A percentile compares a stretch with the other conserved stretches of the same genome.
phyloP scores from a whole-genome alignment of 2,888 invertebrate species.

The Spodoptera picta region DNA sequence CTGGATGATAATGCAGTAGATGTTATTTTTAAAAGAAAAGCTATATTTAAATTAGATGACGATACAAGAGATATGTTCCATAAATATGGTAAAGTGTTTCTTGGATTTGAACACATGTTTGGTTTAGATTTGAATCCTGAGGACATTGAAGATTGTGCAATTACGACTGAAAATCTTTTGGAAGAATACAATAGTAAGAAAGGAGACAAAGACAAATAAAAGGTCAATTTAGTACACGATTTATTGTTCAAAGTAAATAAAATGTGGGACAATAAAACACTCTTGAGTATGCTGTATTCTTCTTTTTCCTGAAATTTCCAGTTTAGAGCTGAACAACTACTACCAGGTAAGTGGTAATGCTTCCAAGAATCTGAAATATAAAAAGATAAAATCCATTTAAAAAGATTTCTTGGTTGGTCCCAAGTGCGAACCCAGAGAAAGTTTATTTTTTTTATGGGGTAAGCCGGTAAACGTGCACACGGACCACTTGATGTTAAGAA shows the following conservation, averaged over 20 bases:
- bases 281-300: background rate
- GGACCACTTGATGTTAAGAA: no score
- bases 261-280: background rate
- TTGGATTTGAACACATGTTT: slow-evolving; percentile 43
- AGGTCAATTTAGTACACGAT: background rate
- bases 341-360: slow-evolving; percentile 63
- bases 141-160: slow-evolving; percentile 64
- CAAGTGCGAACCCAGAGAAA: no score
- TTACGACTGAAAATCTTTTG: slow-evolving; percentile 64
- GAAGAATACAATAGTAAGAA: slow-evolving; percentile 67
- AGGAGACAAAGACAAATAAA: slow-evolving; percentile 17
- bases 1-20: background rate
- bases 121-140: slow-evolving; percentile 56
- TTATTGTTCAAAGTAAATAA: background rate
- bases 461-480: no score
- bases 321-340: slow-evolving; percentile 59
- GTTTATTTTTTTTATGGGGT: no score
- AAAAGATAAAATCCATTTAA: background rate
- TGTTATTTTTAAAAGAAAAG: slow-evolving; percentile 5
- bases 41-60: slow-evolving; percentile 14
- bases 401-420: no score
- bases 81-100: slow-evolving; percentile 25
- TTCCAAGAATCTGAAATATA: slow-evolving; percentile 62
- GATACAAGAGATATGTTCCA: slow-evolving; percentile 5
- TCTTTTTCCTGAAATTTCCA: background rate